These are phyloP conservation scores for Oriolus oriolus DNA, from an alignment of 2,113 vertebrate species.

Conservation along the genomic window DNA sequence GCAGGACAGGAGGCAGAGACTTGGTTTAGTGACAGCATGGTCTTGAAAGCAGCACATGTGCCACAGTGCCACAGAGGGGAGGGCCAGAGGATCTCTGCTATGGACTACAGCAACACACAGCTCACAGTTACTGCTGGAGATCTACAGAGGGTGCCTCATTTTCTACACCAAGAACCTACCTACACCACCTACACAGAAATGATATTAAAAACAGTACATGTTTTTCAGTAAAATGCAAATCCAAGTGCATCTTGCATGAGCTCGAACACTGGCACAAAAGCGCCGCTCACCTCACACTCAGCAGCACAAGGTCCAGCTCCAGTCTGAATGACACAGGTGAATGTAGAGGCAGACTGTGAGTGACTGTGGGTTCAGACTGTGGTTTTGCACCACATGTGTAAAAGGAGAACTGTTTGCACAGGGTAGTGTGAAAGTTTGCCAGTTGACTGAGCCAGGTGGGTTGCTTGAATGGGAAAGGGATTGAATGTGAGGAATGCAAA, in stretches of 20 bases:
- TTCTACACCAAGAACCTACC: not conserved
- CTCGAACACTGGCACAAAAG: not conserved
- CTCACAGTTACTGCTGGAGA: not conserved
- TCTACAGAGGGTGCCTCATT: not conserved
- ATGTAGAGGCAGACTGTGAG: not conserved
- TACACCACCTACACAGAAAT: not conserved
- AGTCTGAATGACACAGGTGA: not conserved
- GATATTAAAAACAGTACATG: not conserved
- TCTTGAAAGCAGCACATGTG: not conserved
- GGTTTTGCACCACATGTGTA: not conserved
- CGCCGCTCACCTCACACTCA: fast-evolving
- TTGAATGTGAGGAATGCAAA: not conserved
- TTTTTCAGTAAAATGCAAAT: not conserved
- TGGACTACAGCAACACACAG: not conserved
- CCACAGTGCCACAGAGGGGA: not conserved
- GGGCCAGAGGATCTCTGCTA: not conserved
- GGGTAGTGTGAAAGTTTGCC: not conserved
- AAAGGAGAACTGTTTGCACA: not conserved
- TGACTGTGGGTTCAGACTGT: not conserved
- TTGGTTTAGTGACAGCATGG: not conserved
- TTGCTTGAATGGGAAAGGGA: not conserved
- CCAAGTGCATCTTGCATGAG: not conserved
- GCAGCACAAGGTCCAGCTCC: not conserved
- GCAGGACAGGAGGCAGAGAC: not conserved
- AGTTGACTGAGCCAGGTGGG: not conserved